A percentile compares a stretch with the other conserved stretches of the same genome.
These are phyloP conservation scores for Etheostoma cragini DNA, from an alignment of 2,113 vertebrate genomes.

Conservation along the genomic window DNA sequence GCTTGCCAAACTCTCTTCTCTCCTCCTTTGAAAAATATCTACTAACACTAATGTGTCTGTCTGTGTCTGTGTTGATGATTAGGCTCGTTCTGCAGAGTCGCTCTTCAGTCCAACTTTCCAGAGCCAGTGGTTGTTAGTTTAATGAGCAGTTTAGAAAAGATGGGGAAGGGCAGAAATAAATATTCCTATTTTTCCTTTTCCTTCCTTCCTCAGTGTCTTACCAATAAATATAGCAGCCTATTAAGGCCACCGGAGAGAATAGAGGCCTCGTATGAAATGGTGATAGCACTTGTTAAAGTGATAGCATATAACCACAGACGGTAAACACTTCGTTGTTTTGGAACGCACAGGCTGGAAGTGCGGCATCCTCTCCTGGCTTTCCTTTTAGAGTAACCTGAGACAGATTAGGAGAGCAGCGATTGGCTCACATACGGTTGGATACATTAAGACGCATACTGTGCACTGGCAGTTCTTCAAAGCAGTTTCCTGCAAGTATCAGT, in stretches of 20 bases:
- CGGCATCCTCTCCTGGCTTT: conserved; percentile 49
- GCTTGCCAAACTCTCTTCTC: neutral
- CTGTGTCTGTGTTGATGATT: conserved; percentile 3
- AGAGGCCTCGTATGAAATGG: conserved; percentile 47
- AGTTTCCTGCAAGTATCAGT: conserved; percentile 14
- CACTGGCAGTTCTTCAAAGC: conserved; percentile 10
- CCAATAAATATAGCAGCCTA: conserved; percentile 55
- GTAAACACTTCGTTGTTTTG: conserved; percentile 37
- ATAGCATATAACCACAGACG: conserved; percentile 34
- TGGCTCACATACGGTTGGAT: conserved; percentile 35
- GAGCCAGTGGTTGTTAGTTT: conserved; percentile 46
- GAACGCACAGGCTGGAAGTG: conserved; percentile 49
- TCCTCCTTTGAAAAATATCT: neutral
- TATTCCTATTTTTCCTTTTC: too few species aligned
- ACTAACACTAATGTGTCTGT: neutral
- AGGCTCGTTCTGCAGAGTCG: neutral
- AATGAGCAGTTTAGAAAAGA: conserved; percentile 25
- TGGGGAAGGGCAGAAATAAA: conserved; percentile 9
- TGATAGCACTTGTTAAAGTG: conserved; percentile 43
- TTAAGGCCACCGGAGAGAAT: conserved; percentile 48
- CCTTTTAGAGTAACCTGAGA: conserved; percentile 67
- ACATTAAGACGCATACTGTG: conserved; percentile 12
- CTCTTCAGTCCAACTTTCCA: conserved; percentile 14
- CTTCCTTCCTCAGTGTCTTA: conserved; percentile 12
- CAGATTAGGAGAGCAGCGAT: neutral